phyloP scores from a whole-genome alignment of 2,888 invertebrate species.

The Lasius platythorax region DNA sequence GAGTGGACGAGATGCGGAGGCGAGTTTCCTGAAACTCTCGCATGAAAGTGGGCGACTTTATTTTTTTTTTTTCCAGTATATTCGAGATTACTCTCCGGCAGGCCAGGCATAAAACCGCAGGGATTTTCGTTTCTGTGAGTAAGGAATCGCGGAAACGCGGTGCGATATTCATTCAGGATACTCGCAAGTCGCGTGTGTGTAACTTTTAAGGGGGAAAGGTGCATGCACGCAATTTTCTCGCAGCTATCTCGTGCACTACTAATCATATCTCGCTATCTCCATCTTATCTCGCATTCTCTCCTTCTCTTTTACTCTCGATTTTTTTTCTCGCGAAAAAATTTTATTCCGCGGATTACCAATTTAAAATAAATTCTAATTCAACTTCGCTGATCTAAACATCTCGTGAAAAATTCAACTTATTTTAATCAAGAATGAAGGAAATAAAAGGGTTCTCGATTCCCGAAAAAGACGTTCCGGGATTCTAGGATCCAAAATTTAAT shows the following conservation, averaged over 20 bases:
- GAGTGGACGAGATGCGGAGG: neutral
- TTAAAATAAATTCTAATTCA: neutral
- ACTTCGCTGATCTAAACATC: too few species aligned
- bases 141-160: constrained; percentile 34
- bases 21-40: constrained; percentile 1
- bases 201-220: constrained; percentile 62
- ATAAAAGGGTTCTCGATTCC: neutral
- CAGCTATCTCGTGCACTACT: constrained; percentile 35
- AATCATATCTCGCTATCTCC: constrained; percentile 46
- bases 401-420: too few species aligned
- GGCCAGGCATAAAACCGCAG: constrained; percentile 74
- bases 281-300: neutral
- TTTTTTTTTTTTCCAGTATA: constrained; percentile 80
- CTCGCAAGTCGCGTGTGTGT: constrained; percentile 30
- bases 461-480: neutral
- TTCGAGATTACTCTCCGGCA: constrained; percentile 79
- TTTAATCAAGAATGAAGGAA: neutral
- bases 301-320: neutral
- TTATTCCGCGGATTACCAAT: neutral
- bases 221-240: constrained; percentile 69
- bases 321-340: neutral
- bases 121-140: constrained; percentile 84
- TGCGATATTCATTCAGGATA: neutral
- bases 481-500: neutral
- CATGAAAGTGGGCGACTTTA: constrained; percentile 62